phyloP scores from a whole-genome alignment of 2,113 vertebrate species.

The Notothenia coriiceps region DNA sequence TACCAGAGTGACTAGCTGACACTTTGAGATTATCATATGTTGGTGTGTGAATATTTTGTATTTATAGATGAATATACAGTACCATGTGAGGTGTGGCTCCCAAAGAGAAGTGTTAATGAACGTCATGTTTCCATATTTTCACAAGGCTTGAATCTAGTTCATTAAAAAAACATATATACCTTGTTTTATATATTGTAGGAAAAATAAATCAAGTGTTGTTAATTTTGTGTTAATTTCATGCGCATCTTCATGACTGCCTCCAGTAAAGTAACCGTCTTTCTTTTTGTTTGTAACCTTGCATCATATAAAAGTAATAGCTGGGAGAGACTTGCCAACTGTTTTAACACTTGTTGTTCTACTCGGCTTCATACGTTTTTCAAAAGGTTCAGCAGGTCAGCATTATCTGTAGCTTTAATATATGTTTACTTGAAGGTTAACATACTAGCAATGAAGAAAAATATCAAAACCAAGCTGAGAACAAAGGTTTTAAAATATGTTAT shows the following conservation, averaged over 20 bases:
- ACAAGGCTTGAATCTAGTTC: background rate
- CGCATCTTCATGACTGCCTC: background rate
- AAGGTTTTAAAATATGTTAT: background rate
- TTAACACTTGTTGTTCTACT: background rate
- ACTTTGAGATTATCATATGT: conserved; percentile 22
- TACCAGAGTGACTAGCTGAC: conserved; percentile 5
- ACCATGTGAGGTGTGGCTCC: background rate
- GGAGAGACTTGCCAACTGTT: no score
- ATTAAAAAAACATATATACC: no score
- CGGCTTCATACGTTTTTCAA: no score
- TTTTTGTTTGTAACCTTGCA: background rate
- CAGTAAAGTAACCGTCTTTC: background rate
- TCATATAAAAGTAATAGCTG: background rate
- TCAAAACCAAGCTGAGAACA: background rate
- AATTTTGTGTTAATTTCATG: background rate
- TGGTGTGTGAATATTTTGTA: background rate
- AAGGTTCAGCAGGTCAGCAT: background rate
- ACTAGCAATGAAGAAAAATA: background rate
- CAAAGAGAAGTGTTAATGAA: background rate
- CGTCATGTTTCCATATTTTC: background rate
- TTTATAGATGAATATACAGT: background rate
- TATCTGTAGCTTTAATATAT: background rate
- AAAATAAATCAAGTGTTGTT: background rate
- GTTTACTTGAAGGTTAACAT: background rate
- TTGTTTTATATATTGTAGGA: background rate